phyloP scores from a whole-genome alignment of 1,140 invertebrate species.

The Nomia melanderi region DNA sequence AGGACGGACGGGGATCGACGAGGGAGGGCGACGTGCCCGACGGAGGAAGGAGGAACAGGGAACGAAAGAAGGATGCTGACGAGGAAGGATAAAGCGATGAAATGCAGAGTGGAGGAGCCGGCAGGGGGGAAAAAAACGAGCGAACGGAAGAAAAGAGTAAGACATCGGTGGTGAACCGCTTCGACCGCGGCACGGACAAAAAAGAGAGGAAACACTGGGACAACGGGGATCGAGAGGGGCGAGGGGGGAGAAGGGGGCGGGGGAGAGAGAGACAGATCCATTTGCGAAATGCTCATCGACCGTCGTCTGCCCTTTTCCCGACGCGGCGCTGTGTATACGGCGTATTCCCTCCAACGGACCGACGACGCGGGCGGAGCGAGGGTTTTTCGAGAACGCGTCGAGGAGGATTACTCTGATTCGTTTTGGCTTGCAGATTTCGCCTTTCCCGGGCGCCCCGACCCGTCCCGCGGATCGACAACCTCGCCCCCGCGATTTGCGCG shows the following conservation, averaged over 20 bases:
- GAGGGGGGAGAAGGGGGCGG: neutral
- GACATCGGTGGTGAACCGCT: conserved; percentile 59
- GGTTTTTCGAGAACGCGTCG: conserved; percentile 73
- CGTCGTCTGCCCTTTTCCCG: conserved; percentile 62
- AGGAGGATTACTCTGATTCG: conserved; percentile 80
- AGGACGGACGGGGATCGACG: conserved; percentile 26
- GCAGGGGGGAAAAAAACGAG: neutral
- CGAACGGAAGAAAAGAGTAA: conserved; percentile 15
- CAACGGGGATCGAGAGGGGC: neutral
- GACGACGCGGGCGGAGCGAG: neutral
- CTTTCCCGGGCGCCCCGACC: conserved; percentile 60
- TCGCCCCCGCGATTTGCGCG: conserved; percentile 32
- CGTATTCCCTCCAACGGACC: neutral
- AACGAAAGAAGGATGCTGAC: neutral
- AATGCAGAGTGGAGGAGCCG: conserved; percentile 14
- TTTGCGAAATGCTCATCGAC: conserved; percentile 80
- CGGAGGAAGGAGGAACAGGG: neutral
- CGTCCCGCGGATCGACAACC: conserved; percentile 58
- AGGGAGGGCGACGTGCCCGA: conserved; percentile 21
- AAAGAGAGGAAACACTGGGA: conserved; percentile 28
- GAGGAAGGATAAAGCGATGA: conserved; percentile 11
- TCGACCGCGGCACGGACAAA: conserved; percentile 44
- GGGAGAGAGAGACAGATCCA: conserved; percentile 68
- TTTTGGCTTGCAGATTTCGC: conserved; percentile 80
- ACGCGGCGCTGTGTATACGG: conserved; percentile 10